Evolutionary conservation across 2,797 vertebrate genomes (phyloP).

Genomic region (Myotis daubentonii): DNA sequence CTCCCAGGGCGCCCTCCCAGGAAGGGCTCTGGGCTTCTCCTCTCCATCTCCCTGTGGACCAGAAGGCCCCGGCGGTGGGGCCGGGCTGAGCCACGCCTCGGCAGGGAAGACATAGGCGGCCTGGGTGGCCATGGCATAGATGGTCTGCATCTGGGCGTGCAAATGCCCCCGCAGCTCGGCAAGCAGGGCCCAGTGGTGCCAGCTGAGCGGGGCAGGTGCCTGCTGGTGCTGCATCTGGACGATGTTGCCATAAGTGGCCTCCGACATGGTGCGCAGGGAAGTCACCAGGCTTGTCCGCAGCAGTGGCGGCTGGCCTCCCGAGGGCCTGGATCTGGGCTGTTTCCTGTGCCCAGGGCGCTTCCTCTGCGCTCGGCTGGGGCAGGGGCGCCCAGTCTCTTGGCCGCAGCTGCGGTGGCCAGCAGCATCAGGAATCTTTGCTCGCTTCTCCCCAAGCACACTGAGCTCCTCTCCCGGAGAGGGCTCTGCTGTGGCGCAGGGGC

Average conservation of each 20-base stretch:
- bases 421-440: not conserved
- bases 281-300: not conserved
- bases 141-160: fast-evolving
- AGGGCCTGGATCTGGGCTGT: not conserved
- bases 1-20: too few species aligned
- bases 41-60: too few species aligned
- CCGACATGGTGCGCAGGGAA: not conserved
- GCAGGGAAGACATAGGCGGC: not conserved
- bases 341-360: too few species aligned
- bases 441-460: not conserved
- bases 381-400: fast-evolving
- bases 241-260: not conserved
- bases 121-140: not conserved
- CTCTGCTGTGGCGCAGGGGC: not conserved
- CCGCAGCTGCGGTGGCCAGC: too few species aligned
- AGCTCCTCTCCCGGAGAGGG: not conserved
- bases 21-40: not conserved
- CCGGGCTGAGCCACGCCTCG: not conserved
- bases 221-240: not conserved
- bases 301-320: not conserved
- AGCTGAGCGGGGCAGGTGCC: not conserved
- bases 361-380: too few species aligned
- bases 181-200: not conserved
- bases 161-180: not conserved
- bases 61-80: not conserved